Conservation (phyloP, 1,140 invertebrate species). For the Meteorus sp. region DNA sequence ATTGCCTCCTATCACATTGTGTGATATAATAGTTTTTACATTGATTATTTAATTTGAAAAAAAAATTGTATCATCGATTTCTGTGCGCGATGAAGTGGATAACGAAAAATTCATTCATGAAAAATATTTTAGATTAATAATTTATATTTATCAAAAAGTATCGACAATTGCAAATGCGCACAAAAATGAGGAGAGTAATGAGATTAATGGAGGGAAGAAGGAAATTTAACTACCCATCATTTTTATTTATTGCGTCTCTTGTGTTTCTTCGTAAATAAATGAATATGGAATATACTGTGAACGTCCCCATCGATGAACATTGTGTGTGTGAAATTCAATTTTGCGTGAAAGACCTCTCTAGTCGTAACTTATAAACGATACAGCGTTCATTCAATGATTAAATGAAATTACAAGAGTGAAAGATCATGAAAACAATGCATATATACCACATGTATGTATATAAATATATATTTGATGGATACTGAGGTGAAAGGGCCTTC, state of each 20-base stretch:
- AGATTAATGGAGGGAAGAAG: neutral
- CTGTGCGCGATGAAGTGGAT: neutral
- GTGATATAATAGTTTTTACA: conserved; percentile 24
- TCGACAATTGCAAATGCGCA: conserved; percentile 29
- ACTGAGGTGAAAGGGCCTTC: neutral
- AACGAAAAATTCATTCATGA: conserved; percentile 3
- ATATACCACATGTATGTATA: neutral
- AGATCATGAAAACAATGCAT: neutral
- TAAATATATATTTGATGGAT: neutral
- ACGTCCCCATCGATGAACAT: neutral
- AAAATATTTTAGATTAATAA: neutral
- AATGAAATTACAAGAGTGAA: neutral
- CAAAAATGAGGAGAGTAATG: conserved; percentile 20
- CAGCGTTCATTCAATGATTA: neutral
- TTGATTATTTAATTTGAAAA: neutral
- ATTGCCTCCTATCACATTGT: conserved; percentile 14
- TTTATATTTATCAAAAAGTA: conserved; percentile 16
- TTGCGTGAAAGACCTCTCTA: too few species aligned
- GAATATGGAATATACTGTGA: neutral
- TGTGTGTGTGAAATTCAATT: neutral
- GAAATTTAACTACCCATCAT: conserved; percentile 1
- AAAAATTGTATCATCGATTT: neutral
- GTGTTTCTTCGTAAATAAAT: conserved; percentile 17
- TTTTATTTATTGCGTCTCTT: conserved; percentile 4
- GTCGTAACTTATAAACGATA: neutral